Evolutionary conservation across 2,797 vertebrate genomes (phyloP).

Genomic region (Oreonectes daqikongensis): DNA sequence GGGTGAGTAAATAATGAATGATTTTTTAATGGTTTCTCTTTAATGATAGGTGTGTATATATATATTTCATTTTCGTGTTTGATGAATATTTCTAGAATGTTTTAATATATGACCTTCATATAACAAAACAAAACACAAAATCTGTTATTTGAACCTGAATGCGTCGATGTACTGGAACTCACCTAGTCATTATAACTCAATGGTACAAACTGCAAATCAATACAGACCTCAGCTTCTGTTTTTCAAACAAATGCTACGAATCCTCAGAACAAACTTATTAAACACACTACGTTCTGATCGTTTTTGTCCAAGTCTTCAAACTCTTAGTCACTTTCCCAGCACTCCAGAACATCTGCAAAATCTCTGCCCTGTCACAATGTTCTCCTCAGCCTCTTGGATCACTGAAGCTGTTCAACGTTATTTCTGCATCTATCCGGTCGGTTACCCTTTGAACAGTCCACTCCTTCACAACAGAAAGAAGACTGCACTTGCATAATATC

Average conservation of each 20-base stretch:
- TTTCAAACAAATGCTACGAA: neutral
- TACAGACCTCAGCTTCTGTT: neutral
- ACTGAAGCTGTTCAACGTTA: conserved; percentile 37
- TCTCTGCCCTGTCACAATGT: conserved; percentile 46
- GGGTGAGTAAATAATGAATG: neutral
- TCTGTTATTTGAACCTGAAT: neutral
- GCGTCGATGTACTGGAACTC: too few species aligned
- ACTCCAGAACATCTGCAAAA: conserved; percentile 30
- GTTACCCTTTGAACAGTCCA: conserved; percentile 23
- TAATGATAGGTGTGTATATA: too few species aligned
- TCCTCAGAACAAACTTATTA: conserved; percentile 8
- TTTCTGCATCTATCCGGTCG: neutral
- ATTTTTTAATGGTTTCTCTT: too few species aligned
- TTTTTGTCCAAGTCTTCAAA: conserved; percentile 7
- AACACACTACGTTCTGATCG: neutral
- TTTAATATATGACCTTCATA: neutral
- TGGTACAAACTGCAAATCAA: neutral
- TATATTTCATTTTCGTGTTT: too few species aligned
- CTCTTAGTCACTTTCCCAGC: conserved; percentile 20
- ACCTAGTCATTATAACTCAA: neutral
- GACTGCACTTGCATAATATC: conserved; percentile 16
- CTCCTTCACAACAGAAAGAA: conserved; percentile 20
- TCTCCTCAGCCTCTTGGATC: conserved; percentile 12
- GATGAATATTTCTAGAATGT: neutral
- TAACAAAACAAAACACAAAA: neutral